Conservation (phyloP, 2,888 invertebrate genomes). For the Scotopteryx bipunctaria region DNA sequence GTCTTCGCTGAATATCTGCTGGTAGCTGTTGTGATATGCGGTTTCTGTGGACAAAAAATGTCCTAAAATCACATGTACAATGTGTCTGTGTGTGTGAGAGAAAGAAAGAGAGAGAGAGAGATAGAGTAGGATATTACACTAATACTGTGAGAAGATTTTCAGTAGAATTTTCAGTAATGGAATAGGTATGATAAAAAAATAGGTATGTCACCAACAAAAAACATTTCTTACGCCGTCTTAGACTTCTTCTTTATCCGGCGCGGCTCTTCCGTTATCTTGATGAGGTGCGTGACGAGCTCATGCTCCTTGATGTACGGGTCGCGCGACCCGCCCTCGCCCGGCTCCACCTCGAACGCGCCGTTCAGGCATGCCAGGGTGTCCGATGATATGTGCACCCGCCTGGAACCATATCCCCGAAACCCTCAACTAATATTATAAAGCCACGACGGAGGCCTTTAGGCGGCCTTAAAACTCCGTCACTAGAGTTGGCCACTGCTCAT, state of each 20-base stretch:
- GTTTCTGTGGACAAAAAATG: constrained; percentile 41
- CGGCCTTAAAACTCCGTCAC: too few relatives aligned
- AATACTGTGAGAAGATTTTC: too few relatives aligned
- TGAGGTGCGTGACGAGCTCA: constrained; percentile 93
- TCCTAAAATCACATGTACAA: too few relatives aligned
- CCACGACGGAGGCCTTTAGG: too few relatives aligned
- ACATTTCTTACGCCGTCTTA: constrained; percentile 5
- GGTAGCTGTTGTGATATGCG: constrained; percentile 41
- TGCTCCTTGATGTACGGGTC: constrained; percentile 93
- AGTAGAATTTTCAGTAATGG: not conserved
- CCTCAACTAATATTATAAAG: too few relatives aligned
- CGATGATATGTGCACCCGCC: constrained; percentile 97
- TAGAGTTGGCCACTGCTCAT: too few relatives aligned
- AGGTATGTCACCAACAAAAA: too few relatives aligned
- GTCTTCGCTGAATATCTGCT: constrained; percentile 52
- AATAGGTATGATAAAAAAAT: too few relatives aligned
- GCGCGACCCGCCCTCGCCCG: constrained; percentile 93
- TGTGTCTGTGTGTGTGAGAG: too few relatives aligned
- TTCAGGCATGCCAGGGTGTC: constrained; percentile 93
- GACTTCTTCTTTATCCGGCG: constrained; percentile 43
- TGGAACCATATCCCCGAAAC: constrained; percentile 65
- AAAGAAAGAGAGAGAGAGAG: too few relatives aligned
- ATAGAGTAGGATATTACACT: too few relatives aligned
- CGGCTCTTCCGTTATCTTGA: constrained; percentile 91
- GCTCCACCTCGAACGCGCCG: constrained; percentile 96